phyloP scores from a whole-genome alignment of 2,113 vertebrate species.

The Calypte anna region DNA sequence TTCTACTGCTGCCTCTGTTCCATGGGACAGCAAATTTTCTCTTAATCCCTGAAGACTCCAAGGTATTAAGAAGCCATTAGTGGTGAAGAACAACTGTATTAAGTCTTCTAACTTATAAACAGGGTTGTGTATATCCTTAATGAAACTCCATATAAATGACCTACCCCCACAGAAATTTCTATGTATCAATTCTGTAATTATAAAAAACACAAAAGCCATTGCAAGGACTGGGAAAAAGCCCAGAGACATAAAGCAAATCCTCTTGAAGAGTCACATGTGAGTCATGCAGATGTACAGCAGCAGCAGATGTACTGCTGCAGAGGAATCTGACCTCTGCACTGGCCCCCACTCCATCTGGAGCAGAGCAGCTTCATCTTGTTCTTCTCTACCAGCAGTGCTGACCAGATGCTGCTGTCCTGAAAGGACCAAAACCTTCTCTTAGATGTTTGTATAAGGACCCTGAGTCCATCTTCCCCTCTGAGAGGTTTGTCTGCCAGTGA shows the following conservation, averaged over 20 bases:
- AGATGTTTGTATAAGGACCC: not conserved
- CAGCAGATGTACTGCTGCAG: rapidly evolving
- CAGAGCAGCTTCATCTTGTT: not conserved
- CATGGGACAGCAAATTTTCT: not conserved
- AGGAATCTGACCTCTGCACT: not conserved
- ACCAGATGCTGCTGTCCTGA: not conserved
- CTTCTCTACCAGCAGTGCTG: not conserved
- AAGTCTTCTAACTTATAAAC: not conserved
- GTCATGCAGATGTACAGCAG: not conserved
- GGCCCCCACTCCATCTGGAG: not conserved
- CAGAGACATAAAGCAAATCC: not conserved
- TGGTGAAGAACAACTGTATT: not conserved
- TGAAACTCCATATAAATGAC: not conserved
- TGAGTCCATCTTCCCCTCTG: not conserved
- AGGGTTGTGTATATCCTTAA: not conserved
- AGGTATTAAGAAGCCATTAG: not conserved
- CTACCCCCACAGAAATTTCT: not conserved
- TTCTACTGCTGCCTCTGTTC: not conserved
- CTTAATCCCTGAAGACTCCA: not conserved
- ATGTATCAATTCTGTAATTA: not conserved
- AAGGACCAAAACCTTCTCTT: not conserved
- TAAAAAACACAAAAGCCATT: not conserved
- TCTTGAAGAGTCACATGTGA: not conserved
- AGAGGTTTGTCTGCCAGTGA: not conserved
- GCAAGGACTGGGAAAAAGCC: not conserved